Evolutionary conservation across 2,888 invertebrate species (phyloP).

Genomic region (Hirtodrosophila confusa): DNA sequence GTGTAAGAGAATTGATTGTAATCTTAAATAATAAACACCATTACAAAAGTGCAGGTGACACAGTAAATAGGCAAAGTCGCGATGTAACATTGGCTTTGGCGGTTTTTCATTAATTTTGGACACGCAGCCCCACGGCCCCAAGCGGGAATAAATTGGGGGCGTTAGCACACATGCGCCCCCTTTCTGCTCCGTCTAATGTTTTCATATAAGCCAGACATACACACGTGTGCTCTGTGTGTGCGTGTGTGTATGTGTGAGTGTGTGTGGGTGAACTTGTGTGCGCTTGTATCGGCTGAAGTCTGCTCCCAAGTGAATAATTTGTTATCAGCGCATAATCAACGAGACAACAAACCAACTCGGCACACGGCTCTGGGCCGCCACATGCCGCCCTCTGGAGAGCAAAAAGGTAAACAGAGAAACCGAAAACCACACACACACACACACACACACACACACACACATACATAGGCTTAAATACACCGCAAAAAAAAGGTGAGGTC

Average conservation of each 20-base stretch:
- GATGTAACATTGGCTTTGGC: conserved; percentile 31
- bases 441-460: neutral
- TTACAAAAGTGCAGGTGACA: conserved; percentile 53
- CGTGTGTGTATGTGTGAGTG: conserved; percentile 31
- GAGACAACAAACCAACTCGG: conserved; percentile 59
- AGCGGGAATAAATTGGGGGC: conserved; percentile 29
- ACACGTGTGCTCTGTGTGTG: conserved; percentile 23
- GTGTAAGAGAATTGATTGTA: conserved; percentile 60
- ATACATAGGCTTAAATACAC: conserved; percentile 7
- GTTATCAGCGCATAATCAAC: conserved; percentile 81
- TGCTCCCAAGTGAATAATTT: conserved; percentile 81
- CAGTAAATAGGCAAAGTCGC: conserved; percentile 60
- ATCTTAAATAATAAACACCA: conserved; percentile 59
- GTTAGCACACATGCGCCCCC: conserved; percentile 21
- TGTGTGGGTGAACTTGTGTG: conserved; percentile 26
- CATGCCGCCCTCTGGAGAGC: conserved; percentile 15
- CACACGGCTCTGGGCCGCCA: conserved; percentile 26
- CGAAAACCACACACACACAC: conserved; percentile 10
- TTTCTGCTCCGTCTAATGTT: conserved; percentile 52
- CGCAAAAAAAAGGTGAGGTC: conserved; percentile 61
- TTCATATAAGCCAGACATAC: conserved; percentile 57
- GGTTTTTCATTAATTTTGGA: conserved; percentile 78
- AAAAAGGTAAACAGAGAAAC: conserved; percentile 53
- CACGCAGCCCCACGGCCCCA: conserved; percentile 61
- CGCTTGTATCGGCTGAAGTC: conserved; percentile 61